Conservation (phyloP, 2,797 vertebrate genomes). For the Sorex maritimensis region DNA sequence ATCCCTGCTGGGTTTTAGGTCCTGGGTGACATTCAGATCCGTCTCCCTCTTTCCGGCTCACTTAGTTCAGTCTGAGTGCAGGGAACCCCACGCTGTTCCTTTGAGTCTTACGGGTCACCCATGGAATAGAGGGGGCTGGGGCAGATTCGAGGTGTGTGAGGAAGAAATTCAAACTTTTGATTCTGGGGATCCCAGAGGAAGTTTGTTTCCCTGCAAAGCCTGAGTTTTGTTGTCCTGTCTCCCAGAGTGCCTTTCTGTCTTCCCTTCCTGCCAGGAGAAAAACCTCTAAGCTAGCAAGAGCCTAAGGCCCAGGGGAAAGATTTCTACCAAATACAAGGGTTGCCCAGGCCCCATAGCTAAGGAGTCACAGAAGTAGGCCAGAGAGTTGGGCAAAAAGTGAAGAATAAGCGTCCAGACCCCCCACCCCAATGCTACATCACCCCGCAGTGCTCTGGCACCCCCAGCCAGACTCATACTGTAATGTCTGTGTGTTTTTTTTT, state of each 20-base stretch:
- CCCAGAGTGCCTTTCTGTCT: slow-evolving; percentile 31
- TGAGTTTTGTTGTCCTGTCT: background rate
- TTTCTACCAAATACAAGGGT: background rate
- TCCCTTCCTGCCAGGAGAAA: background rate
- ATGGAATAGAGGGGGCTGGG: background rate
- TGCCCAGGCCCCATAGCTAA: background rate
- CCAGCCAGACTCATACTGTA: background rate
- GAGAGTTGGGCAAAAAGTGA: background rate
- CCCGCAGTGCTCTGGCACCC: background rate
- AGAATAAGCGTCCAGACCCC: background rate
- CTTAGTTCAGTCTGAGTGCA: background rate
- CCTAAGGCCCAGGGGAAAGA: slow-evolving; percentile 17
- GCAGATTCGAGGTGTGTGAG: slow-evolving; percentile 28
- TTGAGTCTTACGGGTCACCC: background rate
- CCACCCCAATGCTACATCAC: background rate
- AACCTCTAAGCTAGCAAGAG: background rate
- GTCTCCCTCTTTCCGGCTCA: background rate
- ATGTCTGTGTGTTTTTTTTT: too few relatives aligned
- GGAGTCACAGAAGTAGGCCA: too few relatives aligned
- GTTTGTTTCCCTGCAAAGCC: background rate
- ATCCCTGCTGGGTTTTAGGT: background rate
- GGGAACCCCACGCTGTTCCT: background rate
- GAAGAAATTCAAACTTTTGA: background rate
- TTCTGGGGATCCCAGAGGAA: background rate
- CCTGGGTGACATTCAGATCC: background rate